Conservation (phyloP, 2,888 invertebrate genomes). For the Brachypterus glaber region DNA sequence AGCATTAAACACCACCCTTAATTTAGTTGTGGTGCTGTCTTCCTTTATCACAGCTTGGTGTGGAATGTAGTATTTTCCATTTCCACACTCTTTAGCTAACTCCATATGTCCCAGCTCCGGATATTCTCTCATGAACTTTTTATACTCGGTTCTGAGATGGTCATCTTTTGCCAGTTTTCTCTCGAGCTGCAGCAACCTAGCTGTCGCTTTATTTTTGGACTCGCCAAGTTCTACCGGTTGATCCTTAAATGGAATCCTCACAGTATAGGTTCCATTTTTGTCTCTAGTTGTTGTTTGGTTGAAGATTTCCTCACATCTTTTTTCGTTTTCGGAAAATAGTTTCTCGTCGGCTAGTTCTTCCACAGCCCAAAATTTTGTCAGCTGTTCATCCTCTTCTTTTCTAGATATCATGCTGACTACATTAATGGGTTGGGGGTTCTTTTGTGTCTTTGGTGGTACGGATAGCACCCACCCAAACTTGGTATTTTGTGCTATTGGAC, state of each 20-base stretch:
- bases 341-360: conserved; percentile 7
- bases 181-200: conserved; percentile 4
- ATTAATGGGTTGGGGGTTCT: conserved; percentile 2
- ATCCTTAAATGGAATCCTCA: conserved; percentile 13
- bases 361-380: conserved; percentile 12
- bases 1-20: too few relatives aligned
- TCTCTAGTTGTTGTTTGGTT: conserved; percentile 3
- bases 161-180: neutral
- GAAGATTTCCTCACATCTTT: conserved; percentile 12
- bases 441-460: neutral
- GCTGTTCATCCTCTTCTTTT: conserved; percentile 2
- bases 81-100: too few relatives aligned
- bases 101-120: neutral
- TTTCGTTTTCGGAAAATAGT: conserved; percentile 8
- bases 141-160: neutral
- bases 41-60: too few relatives aligned
- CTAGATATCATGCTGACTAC: neutral
- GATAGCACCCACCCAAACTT: too few relatives aligned
- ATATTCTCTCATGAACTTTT: neutral
- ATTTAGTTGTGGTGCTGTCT: too few relatives aligned
- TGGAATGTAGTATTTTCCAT: too few relatives aligned
- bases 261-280: conserved; percentile 12
- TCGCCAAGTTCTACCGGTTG: conserved; percentile 9
- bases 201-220: conserved; percentile 13
- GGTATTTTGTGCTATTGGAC: too few relatives aligned